Evolutionary conservation across 2,113 vertebrate species (phyloP).

Genomic region (Crotalus viridis): DNA sequence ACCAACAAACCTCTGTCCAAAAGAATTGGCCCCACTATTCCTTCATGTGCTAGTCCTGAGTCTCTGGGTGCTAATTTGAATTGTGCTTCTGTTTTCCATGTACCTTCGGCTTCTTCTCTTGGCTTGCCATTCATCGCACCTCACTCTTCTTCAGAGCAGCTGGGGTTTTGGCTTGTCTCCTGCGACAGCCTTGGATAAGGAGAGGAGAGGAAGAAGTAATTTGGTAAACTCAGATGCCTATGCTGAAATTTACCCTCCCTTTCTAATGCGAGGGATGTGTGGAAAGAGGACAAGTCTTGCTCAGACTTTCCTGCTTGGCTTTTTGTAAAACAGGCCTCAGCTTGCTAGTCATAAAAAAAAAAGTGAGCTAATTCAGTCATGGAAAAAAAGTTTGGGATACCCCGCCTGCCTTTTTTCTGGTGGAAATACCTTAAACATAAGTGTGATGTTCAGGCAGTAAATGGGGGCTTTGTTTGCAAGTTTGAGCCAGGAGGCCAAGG

Average conservation of each 20-base stretch:
- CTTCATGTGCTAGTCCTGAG: too few relatives aligned
- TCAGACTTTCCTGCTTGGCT: constrained; percentile 23
- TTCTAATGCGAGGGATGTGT: neutral
- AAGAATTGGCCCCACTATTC: neutral
- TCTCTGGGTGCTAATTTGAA: neutral
- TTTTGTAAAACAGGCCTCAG: constrained; percentile 28
- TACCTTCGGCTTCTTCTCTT: neutral
- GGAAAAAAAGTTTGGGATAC: constrained; percentile 39
- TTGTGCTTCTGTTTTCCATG: neutral
- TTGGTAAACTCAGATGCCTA: neutral
- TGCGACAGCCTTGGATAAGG: neutral
- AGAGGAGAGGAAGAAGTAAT: neutral
- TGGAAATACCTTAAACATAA: constrained; percentile 43
- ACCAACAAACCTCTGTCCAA: neutral
- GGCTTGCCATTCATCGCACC: neutral
- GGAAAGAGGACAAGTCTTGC: neutral
- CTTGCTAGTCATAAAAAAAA: constrained; percentile 32
- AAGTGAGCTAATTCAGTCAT: constrained; percentile 31
- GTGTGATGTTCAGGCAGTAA: constrained; percentile 34
- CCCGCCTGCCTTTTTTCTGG: constrained; percentile 9
- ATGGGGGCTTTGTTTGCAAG: constrained; percentile 39
- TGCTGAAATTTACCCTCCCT: neutral
- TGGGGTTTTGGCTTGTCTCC: neutral
- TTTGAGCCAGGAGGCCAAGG: constrained; percentile 29
- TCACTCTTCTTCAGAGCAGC: neutral